Percentiles rank a stretch among this genome's conserved stretches.
These are phyloP conservation scores for Pediacus dermestoides DNA, from an alignment of 2,888 invertebrate genomes.

Conservation along the genomic window DNA sequence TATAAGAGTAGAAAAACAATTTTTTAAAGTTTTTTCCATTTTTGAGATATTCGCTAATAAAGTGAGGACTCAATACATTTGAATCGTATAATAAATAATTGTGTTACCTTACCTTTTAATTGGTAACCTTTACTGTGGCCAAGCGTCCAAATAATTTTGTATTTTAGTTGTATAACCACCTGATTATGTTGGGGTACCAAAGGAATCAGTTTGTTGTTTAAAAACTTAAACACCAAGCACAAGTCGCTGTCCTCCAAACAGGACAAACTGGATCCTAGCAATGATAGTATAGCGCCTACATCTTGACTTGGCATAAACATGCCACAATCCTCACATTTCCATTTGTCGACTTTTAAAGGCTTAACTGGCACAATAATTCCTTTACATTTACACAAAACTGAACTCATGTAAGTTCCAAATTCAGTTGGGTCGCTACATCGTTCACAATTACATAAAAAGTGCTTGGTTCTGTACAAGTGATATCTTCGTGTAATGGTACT, in stretches of 20 bases:
- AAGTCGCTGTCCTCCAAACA: conserved; percentile 54
- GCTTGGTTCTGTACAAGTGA: conserved; percentile 63
- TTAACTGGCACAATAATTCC: conserved; percentile 59
- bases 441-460: conserved; percentile 63
- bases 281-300: conserved; percentile 52
- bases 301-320: conserved; percentile 30
- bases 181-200: conserved; percentile 60
- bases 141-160: conserved; percentile 59
- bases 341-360: conserved; percentile 53
- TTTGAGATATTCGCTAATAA: no score
- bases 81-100: no score
- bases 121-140: conserved; percentile 56
- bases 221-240: conserved; percentile 56
- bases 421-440: conserved; percentile 67
- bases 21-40: no score
- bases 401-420: conserved; percentile 51
- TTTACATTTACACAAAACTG: conserved; percentile 45
- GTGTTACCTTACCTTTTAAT: conserved; percentile 58
- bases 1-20: no score
- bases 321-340: conserved; percentile 60
- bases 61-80: no score
- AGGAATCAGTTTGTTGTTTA: conserved; percentile 53
- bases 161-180: conserved; percentile 61
- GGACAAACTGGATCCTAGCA: conserved; percentile 56
- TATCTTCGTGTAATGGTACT: conserved; percentile 61